phyloP scores from a whole-genome alignment of 2,888 invertebrate species.

The Dendrolimus houi region DNA sequence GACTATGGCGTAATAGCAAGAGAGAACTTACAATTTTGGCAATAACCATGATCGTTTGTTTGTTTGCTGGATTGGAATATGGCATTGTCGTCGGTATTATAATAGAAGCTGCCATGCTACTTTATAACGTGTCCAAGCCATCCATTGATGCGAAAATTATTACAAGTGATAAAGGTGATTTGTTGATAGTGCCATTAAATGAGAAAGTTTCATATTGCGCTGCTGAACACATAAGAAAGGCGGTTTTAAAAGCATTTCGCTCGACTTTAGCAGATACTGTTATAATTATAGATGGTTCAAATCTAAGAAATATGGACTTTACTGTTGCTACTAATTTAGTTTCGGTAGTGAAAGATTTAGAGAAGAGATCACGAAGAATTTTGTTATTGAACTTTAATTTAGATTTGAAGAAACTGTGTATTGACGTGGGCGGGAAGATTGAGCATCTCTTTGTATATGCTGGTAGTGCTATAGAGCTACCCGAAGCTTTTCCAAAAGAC shows the following conservation, averaged over 20 bases:
- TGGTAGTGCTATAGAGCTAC: constrained; percentile 26
- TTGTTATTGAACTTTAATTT: constrained; percentile 46
- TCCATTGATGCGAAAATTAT: constrained; percentile 27
- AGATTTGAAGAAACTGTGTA: constrained; percentile 37
- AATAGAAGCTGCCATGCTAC: constrained; percentile 43
- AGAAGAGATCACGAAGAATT: constrained; percentile 34
- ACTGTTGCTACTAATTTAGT: constrained; percentile 56
- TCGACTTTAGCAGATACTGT: constrained; percentile 20
- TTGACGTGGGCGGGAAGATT: constrained; percentile 34
- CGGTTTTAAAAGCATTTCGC: constrained; percentile 28
- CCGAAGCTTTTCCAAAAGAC: constrained; percentile 23
- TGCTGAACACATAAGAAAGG: constrained; percentile 47
- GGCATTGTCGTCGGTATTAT: constrained; percentile 53
- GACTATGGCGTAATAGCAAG: constrained; percentile 89
- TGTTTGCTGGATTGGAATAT: constrained; percentile 50
- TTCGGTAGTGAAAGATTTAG: constrained; percentile 45
- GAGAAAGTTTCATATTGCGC: constrained; percentile 54
- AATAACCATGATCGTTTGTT: constrained; percentile 38
- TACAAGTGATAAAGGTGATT: constrained; percentile 30
- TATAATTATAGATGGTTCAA: constrained; percentile 46
- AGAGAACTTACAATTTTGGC: constrained; percentile 45
- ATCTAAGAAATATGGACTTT: constrained; percentile 45
- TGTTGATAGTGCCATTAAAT: constrained; percentile 36
- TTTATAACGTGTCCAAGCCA: constrained; percentile 51
- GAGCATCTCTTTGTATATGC: constrained; percentile 36